Base-by-base conservation (phyloP, 2,113 vertebrate genomes). In the Girardinichthys multiradiatus region DNA sequence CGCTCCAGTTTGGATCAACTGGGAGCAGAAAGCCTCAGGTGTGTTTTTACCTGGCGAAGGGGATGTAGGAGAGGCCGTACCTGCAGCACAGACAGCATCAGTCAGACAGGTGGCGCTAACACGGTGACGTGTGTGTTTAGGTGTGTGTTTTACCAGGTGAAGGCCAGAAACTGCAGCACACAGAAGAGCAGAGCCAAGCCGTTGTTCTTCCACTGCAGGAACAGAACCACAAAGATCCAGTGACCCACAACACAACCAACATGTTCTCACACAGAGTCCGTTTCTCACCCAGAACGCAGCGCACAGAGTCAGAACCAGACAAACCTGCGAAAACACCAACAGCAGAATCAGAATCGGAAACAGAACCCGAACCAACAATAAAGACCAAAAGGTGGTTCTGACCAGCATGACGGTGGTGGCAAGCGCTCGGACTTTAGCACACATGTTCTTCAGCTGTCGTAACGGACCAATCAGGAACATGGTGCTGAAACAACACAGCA, bases 321-420 rank as follows among this genome's bases (percentile, higher is more conserved):
- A 98, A 35, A 94, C 63, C 97, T 96, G 82, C 33, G 76, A 30
- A 64, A 14, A 74, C 2, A 79, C 17, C 7, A 35, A 30, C 9
- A 64, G 2, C 28, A 17, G n/a, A 11, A 2, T n/a, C 31, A 63
- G 13, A 7, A 24, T 4, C 57, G 13, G 30, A 2, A 28, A 1
- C 26, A 45, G 42, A 45, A 45, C 1, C 15, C 9, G 42, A 45
- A 45, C 17, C 4, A 17, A 6, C 5, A 19, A 15, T 3, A 33
- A 57, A 27, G 0, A n/a, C 5, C 13, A 4, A 48, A 29, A 6
- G 61, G 57, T 28, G 13, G 12, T 3, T 57, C 96, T 95, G 81
- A 97, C 96, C 75, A 98, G 88, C 96, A 99, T 97, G 79, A 98
- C 61, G 84, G 83, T 26, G 0, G 97, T 98, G 17, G 97, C 97